Evolutionary conservation across 2,113 vertebrate genomes (phyloP).

Genomic region (Phalacrocorax aristotelis): DNA sequence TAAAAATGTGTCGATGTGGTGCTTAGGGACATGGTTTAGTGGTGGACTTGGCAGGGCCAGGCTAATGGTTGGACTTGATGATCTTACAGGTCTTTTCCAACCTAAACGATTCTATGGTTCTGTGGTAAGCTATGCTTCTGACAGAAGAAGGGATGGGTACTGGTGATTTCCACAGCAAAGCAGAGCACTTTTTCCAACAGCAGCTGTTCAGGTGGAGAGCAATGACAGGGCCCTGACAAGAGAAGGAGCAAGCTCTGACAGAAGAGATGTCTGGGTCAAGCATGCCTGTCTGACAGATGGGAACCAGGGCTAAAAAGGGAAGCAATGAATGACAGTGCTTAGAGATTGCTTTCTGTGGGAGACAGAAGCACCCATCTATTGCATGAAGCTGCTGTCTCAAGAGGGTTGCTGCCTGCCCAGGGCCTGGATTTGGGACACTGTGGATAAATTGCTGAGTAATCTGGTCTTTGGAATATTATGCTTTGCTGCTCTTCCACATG

Average conservation of each 20-base stretch:
- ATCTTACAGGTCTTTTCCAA: background rate
- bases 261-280: background rate
- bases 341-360: background rate
- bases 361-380: background rate
- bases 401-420: background rate
- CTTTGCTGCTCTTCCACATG: background rate
- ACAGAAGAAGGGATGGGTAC: background rate
- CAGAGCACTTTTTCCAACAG: background rate
- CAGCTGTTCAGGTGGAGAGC: background rate
- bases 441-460: background rate
- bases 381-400: background rate
- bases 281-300: background rate
- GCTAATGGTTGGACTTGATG: background rate
- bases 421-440: background rate
- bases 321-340: background rate
- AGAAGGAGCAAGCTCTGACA: background rate
- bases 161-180: background rate
- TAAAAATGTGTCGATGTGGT: background rate
- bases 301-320: background rate
- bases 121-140: background rate
- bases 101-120: background rate
- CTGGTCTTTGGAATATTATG: background rate
- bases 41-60: background rate
- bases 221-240: background rate
- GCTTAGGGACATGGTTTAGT: background rate